Percentiles rank a stretch among this genome's conserved stretches.
phyloP scores from a whole-genome alignment of 1,140 invertebrate species.

The Delia radicum region DNA sequence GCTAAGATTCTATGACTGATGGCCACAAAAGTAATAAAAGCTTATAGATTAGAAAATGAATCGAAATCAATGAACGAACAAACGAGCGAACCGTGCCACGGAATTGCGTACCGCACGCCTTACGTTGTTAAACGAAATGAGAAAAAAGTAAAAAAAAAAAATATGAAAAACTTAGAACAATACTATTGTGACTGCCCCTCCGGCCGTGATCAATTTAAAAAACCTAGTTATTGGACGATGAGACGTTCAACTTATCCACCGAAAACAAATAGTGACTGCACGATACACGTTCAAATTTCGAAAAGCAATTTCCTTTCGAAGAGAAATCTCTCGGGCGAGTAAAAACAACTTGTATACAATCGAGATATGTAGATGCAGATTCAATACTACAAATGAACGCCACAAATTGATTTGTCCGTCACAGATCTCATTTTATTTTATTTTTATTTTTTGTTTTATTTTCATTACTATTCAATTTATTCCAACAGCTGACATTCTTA shows the following conservation, averaged over 20 bases:
- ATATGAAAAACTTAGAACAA: neutral
- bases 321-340: too few species aligned
- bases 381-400: too few species aligned
- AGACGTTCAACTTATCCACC: neutral
- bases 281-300: neutral
- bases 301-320: neutral
- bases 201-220: neutral
- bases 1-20: neutral
- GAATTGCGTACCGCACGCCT: conserved; percentile 19
- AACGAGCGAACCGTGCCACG: conserved; percentile 10
- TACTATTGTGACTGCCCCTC: neutral
- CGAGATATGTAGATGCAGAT: too few species aligned
- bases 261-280: conserved; percentile 1
- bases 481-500: too few species aligned
- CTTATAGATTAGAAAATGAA: neutral
- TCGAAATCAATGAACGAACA: neutral
- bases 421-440: too few species aligned
- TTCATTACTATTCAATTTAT: too few species aligned
- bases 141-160: neutral
- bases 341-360: too few species aligned
- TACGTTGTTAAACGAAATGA: conserved; percentile 23
- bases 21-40: conserved; percentile 6
- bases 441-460: too few species aligned
- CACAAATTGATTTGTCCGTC: too few species aligned
- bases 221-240: neutral